Percentiles rank a stretch among this genome's conserved stretches.
Conservation (phyloP, 2,888 invertebrate genomes). For the Tetheella fluctuosa region DNA sequence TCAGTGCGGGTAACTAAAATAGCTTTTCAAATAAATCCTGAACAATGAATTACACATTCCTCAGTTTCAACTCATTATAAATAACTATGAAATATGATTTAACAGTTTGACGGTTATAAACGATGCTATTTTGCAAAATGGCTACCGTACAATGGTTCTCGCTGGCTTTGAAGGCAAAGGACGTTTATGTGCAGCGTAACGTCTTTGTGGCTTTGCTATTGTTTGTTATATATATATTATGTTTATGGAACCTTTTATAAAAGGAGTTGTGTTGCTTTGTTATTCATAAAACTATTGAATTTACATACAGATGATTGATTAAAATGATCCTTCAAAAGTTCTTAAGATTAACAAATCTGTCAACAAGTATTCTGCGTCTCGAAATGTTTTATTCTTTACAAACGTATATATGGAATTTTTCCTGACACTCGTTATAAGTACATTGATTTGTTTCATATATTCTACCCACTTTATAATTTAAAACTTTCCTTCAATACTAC, state of each 20-base stretch:
- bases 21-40: not conserved
- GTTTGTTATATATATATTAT: not conserved
- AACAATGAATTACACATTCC: not conserved
- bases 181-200: constrained; percentile 1
- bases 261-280: not conserved
- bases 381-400: no score
- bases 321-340: no score
- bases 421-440: no score
- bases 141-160: not conserved
- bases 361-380: no score
- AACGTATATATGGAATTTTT: no score
- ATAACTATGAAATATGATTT: not conserved
- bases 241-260: constrained; percentile 1
- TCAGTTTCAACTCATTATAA: not conserved
- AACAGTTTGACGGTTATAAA: not conserved
- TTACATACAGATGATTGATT: no score
- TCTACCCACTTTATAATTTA: no score
- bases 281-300: not conserved
- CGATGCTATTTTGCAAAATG: constrained; percentile 1
- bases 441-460: no score
- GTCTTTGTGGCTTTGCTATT: not conserved
- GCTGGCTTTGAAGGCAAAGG: not conserved
- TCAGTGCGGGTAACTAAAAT: not conserved
- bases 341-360: no score
- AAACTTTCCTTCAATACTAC: no score